A percentile compares a stretch with the other conserved stretches of the same genome.
Evolutionary conservation across 2,113 vertebrate species (phyloP).

Genomic region (Psilopogon haemacephalus): DNA sequence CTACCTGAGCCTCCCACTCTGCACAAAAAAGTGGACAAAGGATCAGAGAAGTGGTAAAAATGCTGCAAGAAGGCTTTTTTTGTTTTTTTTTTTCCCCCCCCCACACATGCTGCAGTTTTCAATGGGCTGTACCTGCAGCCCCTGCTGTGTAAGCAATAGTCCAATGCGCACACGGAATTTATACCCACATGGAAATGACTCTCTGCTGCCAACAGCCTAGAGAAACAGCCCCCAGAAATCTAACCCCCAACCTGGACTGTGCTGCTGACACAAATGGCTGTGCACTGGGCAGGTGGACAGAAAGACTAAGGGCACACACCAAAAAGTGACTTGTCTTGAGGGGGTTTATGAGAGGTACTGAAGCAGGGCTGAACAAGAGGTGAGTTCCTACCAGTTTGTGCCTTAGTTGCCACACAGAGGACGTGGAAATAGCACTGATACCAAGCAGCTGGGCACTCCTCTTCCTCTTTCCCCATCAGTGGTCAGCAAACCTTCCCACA

Average conservation of each 20-base stretch:
- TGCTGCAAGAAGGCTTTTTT: rapidly evolving
- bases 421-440: neutral
- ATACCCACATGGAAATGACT: neutral
- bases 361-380: neutral
- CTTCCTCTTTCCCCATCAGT: neutral
- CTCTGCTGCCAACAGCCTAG: rapidly evolving
- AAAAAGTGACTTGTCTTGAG: neutral
- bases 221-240: neutral
- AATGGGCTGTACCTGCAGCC: neutral
- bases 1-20: neutral
- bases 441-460: neutral
- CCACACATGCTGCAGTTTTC: neutral
- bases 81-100: no score
- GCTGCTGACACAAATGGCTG: neutral
- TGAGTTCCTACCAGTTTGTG: neutral
- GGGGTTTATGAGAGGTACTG: neutral
- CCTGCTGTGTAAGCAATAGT: neutral
- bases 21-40: neutral
- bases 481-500: neutral
- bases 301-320: neutral
- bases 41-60: neutral
- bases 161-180: neutral
- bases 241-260: neutral
- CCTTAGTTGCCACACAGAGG: neutral
- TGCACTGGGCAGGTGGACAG: neutral